Evolutionary conservation across 2,113 vertebrate species (phyloP), one percentile per base, ranked within the genome.

Genomic region (Halcyon senegalensis): DNA sequence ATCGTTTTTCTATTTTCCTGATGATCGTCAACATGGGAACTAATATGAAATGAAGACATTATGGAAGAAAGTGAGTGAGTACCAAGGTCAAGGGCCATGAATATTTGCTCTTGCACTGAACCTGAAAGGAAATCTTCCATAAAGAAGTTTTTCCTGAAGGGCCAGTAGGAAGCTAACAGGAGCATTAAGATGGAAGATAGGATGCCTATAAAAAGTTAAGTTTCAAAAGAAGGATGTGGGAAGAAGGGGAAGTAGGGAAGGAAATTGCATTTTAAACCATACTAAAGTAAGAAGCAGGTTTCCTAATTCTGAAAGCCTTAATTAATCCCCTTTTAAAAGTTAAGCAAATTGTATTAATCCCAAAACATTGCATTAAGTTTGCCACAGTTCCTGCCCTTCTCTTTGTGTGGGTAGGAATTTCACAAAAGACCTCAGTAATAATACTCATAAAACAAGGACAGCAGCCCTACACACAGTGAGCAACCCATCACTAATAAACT

Each of bases 201-300:
- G 91, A 93, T 76, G 88, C 93, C 93, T 83, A 93, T 92, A 95
- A 97, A 95, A 96, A 96, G 70, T 96, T 73, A 59, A 66, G 55
- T 96, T 84, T 93, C 91, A 79, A 92, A 89, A 95, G 90, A 96
- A 96, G 94, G 84, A 93, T 97, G 90, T 97, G 95, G 94, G 91
- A 94, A 96, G 86, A 91, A 93, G 87, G 25, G 77, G 58, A 94
- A 91, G 50, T 3, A 73, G 92, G 87, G 92, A 91, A 97, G 97
- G 97, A 98, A 98, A 97, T 9, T 67, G 90, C 43, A 41, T 96
- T 50, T 94, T 37, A 94, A 92, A 91, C 77, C 89, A 43, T 95
- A 85, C 91, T 92, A 87, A 89, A 92, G 59, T n/a, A 87, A 95
- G 62, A 46, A 92, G 55, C 2, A 50, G 53, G 70, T 84, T 95